Base-by-base conservation (phyloP, 2,113 vertebrate genomes). In the Saccopteryx bilineata region DNA sequence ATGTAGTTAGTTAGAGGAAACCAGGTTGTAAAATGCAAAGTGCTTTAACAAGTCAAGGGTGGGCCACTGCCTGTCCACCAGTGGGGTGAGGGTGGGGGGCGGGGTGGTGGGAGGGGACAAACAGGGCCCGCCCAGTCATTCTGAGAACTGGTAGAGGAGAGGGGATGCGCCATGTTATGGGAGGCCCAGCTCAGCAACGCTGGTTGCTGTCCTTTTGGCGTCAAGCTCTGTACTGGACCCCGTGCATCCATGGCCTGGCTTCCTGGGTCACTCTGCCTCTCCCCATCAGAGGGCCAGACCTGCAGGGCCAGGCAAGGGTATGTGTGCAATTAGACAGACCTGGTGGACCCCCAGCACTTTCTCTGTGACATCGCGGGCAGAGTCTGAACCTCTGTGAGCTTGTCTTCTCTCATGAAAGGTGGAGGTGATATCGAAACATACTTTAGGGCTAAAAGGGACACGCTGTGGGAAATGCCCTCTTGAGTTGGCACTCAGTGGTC, bases 181-280 rank as follows among this genome's bases (percentile, higher is more conserved):
- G 50, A 18, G 75, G 7, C 63, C 61, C 31, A 8, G 69, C 31
- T 79, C 31, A 33, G 50, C 58, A 66, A 33, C 5, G 0, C 5
- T 0, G 39, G 23, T 9, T 2, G 23, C 14, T 26, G 56, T 24
- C 7, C 68, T 48, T 15, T 48, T 12, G 2, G 66, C 1, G 0
- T 14, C 26, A 13, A 56, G 69, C 2, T 33, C 24, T 12, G 12
- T 18, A 39, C 15, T 39, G 15, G 39, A 33, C 52, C 18, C 21
- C 0, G 2, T 1, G 50, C 0, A 0, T 26, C 58, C 4, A 0
- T 2, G 39, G 23, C 23, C 26, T 0, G 26, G 76, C 60, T 63
- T 14, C 39, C 39, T 26, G 11, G 78, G 46, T 14, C 0, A 5
- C 66, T 33, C 13, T 15, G n/a, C n/a, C 65, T 63, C 17, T n/a